Evolutionary conservation across 1,140 invertebrate genomes (phyloP).

Genomic region (Nixonia krombeini): DNA sequence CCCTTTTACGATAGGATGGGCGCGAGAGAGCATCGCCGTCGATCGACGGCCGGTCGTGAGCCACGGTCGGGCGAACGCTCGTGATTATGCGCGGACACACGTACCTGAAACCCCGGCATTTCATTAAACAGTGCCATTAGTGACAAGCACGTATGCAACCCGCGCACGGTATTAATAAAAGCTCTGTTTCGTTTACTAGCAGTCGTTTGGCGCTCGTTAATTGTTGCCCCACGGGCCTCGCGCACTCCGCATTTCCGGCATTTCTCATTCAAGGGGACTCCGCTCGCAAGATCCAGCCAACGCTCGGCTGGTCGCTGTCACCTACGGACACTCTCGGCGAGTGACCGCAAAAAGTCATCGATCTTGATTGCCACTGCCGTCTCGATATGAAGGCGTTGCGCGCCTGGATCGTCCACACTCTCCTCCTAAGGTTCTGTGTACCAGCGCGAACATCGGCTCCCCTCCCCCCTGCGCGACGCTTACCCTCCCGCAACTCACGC

Average conservation of each 20-base stretch:
- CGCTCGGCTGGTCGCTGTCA: too few relatives aligned
- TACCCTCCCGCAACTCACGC: too few relatives aligned
- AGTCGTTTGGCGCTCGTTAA: conserved; percentile 31
- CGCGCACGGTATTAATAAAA: conserved; percentile 37
- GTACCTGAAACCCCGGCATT: conserved; percentile 23
- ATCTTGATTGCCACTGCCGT: too few relatives aligned
- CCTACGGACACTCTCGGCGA: too few relatives aligned
- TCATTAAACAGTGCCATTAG: conserved; percentile 40
- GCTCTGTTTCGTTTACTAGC: conserved; percentile 38
- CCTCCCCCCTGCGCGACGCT: too few relatives aligned
- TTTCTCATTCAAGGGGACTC: too few relatives aligned
- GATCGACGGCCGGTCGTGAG: neutral
- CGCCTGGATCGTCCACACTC: too few relatives aligned
- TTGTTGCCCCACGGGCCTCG: conserved; percentile 22
- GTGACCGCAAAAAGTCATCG: too few relatives aligned
- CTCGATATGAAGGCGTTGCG: too few relatives aligned
- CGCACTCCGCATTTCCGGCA: conserved; percentile 21
- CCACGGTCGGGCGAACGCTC: neutral
- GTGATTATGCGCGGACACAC: conserved; percentile 24
- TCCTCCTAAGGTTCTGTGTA: too few relatives aligned
- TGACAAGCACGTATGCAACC: conserved; percentile 25
- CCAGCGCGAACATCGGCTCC: too few relatives aligned
- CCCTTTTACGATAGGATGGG: neutral
- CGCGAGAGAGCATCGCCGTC: conserved; percentile 1
- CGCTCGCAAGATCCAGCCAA: too few relatives aligned